A percentile compares a stretch with the other conserved stretches of the same genome.
Conservation (phyloP, 1,140 invertebrate species). For the Mactra quadrangularis region DNA sequence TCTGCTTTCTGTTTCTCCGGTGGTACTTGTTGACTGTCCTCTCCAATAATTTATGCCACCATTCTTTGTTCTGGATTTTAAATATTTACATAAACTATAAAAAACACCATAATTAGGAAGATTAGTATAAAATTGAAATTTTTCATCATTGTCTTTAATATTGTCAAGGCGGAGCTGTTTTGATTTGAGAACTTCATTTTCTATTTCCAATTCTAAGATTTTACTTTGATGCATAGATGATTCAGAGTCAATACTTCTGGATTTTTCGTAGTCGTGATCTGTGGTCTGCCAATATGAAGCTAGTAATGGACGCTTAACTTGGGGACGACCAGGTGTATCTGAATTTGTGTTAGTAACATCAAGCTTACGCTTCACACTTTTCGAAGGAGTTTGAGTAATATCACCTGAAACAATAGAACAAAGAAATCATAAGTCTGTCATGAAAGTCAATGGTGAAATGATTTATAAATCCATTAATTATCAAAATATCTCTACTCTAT, state of each 20-base stretch:
- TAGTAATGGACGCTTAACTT: background rate
- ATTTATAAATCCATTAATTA: background rate
- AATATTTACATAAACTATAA: background rate
- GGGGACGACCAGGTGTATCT: background rate
- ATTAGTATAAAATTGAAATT: slow-evolving; percentile 37
- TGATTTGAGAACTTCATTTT: slow-evolving; percentile 22
- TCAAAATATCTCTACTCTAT: no score
- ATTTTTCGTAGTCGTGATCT: no score
- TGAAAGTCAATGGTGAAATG: background rate
- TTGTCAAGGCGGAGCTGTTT: no score
- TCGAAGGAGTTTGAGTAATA: background rate
- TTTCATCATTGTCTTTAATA: no score
- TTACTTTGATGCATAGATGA: background rate
- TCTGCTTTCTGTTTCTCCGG: background rate
- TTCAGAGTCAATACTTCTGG: background rate
- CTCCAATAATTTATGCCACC: slow-evolving; percentile 15
- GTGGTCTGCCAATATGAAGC: background rate
- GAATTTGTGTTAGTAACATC: background rate
- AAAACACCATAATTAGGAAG: slow-evolving; percentile 29
- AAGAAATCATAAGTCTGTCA: no score
- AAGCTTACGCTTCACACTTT: background rate
- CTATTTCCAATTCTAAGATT: slow-evolving; percentile 6
- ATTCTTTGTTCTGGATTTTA: background rate
- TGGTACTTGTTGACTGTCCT: background rate
- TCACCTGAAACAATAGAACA: background rate